Evolutionary conservation across 2,888 invertebrate species (phyloP).

Genomic region (Chrysolina oricalcia): DNA sequence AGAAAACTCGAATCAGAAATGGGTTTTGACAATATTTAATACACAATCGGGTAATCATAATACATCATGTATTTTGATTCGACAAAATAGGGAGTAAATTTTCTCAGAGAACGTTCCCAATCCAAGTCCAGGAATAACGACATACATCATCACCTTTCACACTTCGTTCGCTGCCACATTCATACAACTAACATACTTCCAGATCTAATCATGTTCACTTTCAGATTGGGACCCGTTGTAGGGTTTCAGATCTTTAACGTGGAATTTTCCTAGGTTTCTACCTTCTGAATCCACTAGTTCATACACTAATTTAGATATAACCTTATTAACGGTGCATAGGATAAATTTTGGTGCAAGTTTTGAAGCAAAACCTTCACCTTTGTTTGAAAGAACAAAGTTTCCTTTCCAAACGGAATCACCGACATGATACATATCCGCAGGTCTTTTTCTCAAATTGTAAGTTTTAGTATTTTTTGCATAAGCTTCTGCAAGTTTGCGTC

Average conservation of each 20-base stretch:
- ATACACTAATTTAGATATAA: conserved; percentile 37
- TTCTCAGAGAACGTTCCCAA: background rate
- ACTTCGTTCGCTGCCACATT: conserved; percentile 19
- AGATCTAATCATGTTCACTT: background rate
- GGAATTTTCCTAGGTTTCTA: conserved; percentile 33
- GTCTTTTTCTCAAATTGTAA: conserved; percentile 34
- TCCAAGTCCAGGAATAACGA: background rate
- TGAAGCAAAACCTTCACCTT: conserved; percentile 19
- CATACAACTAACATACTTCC: background rate
- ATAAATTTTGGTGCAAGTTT: conserved; percentile 38
- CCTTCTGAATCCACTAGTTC: conserved; percentile 22
- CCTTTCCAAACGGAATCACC: conserved; percentile 35
- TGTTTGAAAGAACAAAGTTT: conserved; percentile 30
- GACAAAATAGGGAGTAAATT: background rate
- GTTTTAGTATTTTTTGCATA: conserved; percentile 10
- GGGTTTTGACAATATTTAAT: background rate
- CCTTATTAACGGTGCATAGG: conserved; percentile 34
- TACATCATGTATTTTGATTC: background rate
- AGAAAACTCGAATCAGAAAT: conserved; percentile 3
- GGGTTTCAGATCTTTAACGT: conserved; percentile 36
- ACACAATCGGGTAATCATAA: background rate
- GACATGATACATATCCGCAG: conserved; percentile 29
- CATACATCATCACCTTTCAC: conserved; percentile 8
- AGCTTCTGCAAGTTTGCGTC: conserved; percentile 12
- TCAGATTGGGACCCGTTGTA: conserved; percentile 17